These are phyloP conservation scores for Apamea sordens DNA, from an alignment of 2,888 invertebrate genomes.

Conservation along the genomic window DNA sequence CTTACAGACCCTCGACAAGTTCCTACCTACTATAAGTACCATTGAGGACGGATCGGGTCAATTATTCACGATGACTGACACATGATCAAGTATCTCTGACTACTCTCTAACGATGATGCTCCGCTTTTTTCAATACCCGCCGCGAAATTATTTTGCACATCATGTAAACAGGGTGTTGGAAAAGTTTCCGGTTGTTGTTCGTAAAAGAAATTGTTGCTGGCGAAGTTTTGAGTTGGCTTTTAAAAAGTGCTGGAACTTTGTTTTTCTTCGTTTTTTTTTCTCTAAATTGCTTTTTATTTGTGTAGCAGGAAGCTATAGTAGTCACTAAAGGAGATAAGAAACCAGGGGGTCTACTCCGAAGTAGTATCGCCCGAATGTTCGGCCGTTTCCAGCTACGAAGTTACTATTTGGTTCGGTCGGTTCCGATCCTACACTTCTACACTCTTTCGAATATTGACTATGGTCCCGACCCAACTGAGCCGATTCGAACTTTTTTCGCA, in stretches of 20 bases:
- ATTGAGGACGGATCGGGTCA: conserved; percentile 47
- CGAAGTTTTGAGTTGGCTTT: conserved; percentile 40
- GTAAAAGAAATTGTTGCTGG: conserved; percentile 35
- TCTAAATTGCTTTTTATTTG: conserved; percentile 22
- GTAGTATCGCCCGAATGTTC: too few species aligned
- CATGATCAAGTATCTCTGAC: conserved; percentile 57
- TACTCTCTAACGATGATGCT: conserved; percentile 32
- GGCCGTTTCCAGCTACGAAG: too few species aligned
- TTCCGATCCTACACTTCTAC: too few species aligned
- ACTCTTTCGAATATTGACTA: too few species aligned
- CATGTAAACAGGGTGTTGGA: conserved; percentile 32
- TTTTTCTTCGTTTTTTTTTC: neutral
- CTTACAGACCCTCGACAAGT: conserved; percentile 20
- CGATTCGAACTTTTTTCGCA: too few species aligned
- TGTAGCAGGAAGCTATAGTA: neutral
- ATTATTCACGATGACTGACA: conserved; percentile 59
- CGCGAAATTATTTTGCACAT: conserved; percentile 28
- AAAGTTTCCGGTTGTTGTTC: conserved; percentile 34
- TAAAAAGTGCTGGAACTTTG: neutral
- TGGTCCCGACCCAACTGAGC: too few species aligned
- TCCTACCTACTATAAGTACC: conserved; percentile 4
- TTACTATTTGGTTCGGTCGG: too few species aligned
- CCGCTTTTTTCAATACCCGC: conserved; percentile 20
- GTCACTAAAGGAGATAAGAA: neutral
- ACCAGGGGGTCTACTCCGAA: neutral